Evolutionary conservation across 2,888 invertebrate species (phyloP).

Genomic region (Orthosia gothica): DNA sequence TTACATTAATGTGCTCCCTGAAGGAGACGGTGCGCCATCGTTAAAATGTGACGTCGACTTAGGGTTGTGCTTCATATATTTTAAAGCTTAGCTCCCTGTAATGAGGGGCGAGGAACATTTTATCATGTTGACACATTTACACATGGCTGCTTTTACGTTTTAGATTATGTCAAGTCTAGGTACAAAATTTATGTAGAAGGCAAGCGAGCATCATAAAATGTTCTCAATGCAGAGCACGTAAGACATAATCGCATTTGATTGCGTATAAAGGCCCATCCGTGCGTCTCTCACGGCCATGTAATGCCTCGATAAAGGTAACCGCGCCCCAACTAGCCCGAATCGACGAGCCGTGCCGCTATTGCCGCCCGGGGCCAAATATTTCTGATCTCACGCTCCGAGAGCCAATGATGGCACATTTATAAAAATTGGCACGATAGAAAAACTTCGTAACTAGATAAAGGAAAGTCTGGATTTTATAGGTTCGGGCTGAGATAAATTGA

Average conservation of each 20-base stretch:
- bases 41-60: slow-evolving; percentile 53
- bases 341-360: slow-evolving; percentile 56
- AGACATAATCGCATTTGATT: slow-evolving; percentile 63
- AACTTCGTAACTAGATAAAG: slow-evolving; percentile 57
- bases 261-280: slow-evolving; percentile 61
- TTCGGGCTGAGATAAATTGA: slow-evolving; percentile 41
- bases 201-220: slow-evolving; percentile 14
- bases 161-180: slow-evolving; percentile 18
- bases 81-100: slow-evolving; percentile 34
- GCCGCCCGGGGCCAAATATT: slow-evolving; percentile 52
- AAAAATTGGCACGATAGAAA: slow-evolving; percentile 57
- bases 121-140: slow-evolving; percentile 26
- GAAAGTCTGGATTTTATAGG: slow-evolving; percentile 60
- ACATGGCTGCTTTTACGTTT: slow-evolving; percentile 15
- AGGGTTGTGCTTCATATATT: slow-evolving; percentile 18
- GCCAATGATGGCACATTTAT: slow-evolving; percentile 57
- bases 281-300: slow-evolving; percentile 61
- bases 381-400: slow-evolving; percentile 60
- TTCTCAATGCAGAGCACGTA: slow-evolving; percentile 38
- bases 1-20: slow-evolving; percentile 49
- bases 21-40: slow-evolving; percentile 35
- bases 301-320: slow-evolving; percentile 64
- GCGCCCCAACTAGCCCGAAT: slow-evolving; percentile 60
- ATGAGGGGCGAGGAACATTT: slow-evolving; percentile 24
- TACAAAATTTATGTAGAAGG: neutral